These are phyloP conservation scores for Syngnathus rostellatus DNA, from an alignment of 2,797 vertebrate species.

Conservation along the genomic window DNA sequence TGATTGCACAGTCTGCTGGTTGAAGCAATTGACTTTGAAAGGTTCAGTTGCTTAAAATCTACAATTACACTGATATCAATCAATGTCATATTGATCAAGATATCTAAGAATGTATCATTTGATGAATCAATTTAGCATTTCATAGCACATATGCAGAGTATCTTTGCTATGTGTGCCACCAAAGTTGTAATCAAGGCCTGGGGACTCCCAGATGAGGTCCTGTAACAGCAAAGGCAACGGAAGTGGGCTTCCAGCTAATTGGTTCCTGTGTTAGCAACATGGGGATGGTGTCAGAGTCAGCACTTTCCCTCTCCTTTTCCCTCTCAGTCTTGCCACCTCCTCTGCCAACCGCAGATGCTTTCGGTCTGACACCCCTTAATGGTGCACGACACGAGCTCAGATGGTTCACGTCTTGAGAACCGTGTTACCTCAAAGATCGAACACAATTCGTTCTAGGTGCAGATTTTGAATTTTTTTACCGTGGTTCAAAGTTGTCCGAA, in stretches of 20 bases:
- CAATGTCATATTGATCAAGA: not conserved
- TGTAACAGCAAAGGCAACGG: slow-evolving; percentile 56
- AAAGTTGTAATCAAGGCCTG: slow-evolving; percentile 53
- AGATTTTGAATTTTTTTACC: not conserved
- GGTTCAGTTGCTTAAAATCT: not conserved
- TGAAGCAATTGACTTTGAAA: not conserved
- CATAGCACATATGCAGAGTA: slow-evolving; percentile 37
- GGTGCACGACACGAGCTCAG: slow-evolving; percentile 50
- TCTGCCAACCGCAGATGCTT: slow-evolving; percentile 49
- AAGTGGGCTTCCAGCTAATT: slow-evolving; percentile 64
- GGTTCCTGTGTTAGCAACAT: slow-evolving; percentile 59
- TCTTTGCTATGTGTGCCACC: slow-evolving; percentile 52
- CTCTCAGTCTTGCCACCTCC: slow-evolving; percentile 35
- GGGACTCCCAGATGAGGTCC: slow-evolving; percentile 58
- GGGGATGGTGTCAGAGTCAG: slow-evolving; percentile 56
- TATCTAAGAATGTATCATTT: not conserved
- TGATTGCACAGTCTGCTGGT: not conserved
- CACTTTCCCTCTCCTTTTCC: slow-evolving; percentile 49
- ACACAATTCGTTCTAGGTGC: not conserved
- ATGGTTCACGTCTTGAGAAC: slow-evolving; percentile 45
- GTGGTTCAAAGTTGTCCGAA: not conserved
- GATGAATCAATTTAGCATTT: slow-evolving; percentile 19
- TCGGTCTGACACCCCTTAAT: slow-evolving; percentile 56
- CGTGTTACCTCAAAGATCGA: not conserved
- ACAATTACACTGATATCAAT: not conserved